Base-by-base conservation (phyloP, 2,888 invertebrate species). In the Dasysyrphus albostriatus region DNA sequence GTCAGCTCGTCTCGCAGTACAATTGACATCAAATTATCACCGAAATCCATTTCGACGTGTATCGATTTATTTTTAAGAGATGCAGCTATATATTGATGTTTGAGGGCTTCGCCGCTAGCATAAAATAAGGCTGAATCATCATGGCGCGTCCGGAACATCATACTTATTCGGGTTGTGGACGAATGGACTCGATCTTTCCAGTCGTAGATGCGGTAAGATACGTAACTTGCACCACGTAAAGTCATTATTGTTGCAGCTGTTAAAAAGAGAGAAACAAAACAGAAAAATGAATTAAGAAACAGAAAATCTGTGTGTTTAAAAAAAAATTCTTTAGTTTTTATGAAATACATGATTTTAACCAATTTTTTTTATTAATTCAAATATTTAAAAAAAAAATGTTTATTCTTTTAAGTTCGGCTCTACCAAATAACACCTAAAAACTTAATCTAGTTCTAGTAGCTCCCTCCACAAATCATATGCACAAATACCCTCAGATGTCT, bases 51-150 rank as follows among this genome's bases (percentile, higher is more conserved):
- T 92, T 98, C 97, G 56, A 98, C 95, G 89, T 97, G 95, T 0
- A 98, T 95, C 83, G 96, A 96, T 91, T 96, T 95, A 91, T 97
- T 96, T 91, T 95, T 95, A 89, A 98, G 96, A 2, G 97, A 96
- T 16, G 97, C 96, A 6, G 98, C 97, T 37, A 98, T 96, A 92
- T 98, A 98, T 91, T 98, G 98, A 90, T 97, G 96, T 89, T 96
- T 96, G 0, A 93, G 88, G 67, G 97, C 97, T 91, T 98, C 98
- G 24, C 98, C 98, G 89, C 98, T 97, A 5, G 98, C 98, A 92
- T 98, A 98, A 91, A 98, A 97, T 83, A 98, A 92, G 3, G 97
- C 97, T 9, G 98, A 98, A 91, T 98, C 97, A 91, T 98, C 97
- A 93, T 97, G 97, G 89, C 96, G 95, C 9, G 98, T 98, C 95